Evolutionary conservation across 2,113 vertebrate genomes (phyloP).

Genomic region (Aegotheles bennettii): DNA sequence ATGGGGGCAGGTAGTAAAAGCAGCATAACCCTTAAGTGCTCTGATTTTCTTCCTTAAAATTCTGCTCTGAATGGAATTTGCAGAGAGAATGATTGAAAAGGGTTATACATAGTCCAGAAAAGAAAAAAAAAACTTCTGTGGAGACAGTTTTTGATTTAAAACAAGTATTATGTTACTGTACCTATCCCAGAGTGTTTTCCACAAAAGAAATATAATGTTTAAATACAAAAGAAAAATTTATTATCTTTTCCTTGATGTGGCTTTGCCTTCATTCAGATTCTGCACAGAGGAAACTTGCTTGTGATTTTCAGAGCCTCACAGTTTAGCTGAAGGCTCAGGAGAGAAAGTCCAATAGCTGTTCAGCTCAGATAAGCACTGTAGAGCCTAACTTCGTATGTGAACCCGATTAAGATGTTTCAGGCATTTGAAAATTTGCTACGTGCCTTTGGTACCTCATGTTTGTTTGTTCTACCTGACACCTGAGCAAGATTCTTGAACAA

Average conservation of each 20-base stretch:
- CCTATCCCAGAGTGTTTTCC: neutral
- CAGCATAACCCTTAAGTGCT: neutral
- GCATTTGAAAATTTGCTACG: neutral
- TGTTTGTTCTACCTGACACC: neutral
- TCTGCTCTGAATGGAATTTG: neutral
- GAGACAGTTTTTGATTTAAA: neutral
- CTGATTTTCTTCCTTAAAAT: neutral
- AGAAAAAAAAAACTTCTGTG: neutral
- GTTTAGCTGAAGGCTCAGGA: neutral
- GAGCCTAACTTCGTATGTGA: neutral
- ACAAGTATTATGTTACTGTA: neutral
- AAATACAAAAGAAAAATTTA: neutral
- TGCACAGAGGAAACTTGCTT: neutral
- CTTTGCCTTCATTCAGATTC: neutral
- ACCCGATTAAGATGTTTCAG: constrained; percentile 20
- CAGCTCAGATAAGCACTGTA: neutral
- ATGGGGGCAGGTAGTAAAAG: neutral
- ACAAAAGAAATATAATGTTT: neutral
- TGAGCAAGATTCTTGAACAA: neutral
- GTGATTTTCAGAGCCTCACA: neutral
- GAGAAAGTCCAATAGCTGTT: neutral
- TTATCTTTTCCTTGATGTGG: neutral
- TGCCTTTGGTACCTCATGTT: neutral
- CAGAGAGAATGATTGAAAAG: neutral
- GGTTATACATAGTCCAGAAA: neutral